Evolutionary conservation across 2,888 invertebrate species (phyloP).

Genomic region (Drosophila prostipennis): DNA sequence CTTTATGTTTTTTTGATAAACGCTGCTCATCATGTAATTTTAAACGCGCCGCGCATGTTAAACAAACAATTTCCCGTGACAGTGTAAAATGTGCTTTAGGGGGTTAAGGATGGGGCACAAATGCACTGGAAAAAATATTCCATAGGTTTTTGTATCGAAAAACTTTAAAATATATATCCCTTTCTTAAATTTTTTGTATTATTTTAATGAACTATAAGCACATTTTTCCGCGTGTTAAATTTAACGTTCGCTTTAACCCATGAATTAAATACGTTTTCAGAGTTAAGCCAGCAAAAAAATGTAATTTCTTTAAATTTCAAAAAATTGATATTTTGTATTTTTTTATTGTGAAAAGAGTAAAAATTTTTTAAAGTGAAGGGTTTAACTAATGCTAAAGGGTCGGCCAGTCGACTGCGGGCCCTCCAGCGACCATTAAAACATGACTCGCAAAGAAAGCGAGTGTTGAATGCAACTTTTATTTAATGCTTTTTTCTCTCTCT

Average conservation of each 20-base stretch:
- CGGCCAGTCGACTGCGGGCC: slow-evolving; percentile 31
- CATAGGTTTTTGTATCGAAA: too few relatives aligned
- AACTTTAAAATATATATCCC: too few relatives aligned
- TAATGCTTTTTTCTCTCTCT: slow-evolving; percentile 40
- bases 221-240: too few relatives aligned
- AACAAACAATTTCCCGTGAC: slow-evolving; percentile 79
- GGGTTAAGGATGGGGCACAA: slow-evolving; percentile 1
- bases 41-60: slow-evolving; percentile 78
- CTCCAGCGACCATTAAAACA: slow-evolving; percentile 54
- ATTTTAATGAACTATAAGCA: too few relatives aligned
- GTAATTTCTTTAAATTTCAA: too few relatives aligned
- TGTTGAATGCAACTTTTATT: slow-evolving; percentile 73
- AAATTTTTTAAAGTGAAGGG: not conserved
- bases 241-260: too few relatives aligned
- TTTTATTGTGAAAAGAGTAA: too few relatives aligned
- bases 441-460: slow-evolving; percentile 74
- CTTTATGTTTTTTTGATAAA: slow-evolving; percentile 70
- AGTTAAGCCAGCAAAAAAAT: too few relatives aligned
- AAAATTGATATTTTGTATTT: too few relatives aligned
- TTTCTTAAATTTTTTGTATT: too few relatives aligned
- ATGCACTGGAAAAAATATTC: not conserved
- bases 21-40: slow-evolving; percentile 79
- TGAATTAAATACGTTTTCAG: too few relatives aligned
- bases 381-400: slow-evolving; percentile 37
- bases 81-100: slow-evolving; percentile 66